Conservation (phyloP, 2,113 vertebrate species). For the Ancistrus triradiatus region DNA sequence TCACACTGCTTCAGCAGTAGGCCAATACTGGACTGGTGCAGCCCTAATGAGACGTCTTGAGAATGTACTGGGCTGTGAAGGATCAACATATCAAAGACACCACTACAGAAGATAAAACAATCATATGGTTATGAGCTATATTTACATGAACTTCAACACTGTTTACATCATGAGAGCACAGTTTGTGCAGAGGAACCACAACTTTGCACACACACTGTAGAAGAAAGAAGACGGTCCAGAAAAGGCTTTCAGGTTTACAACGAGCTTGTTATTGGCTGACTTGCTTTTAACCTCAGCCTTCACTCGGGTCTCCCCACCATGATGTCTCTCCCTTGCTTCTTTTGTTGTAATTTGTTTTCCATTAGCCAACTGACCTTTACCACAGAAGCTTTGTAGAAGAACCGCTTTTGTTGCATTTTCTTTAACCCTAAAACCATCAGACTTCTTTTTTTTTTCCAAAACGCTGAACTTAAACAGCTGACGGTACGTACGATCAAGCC, state of each 20-base stretch:
- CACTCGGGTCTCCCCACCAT: conserved; percentile 52
- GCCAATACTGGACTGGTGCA: too few species aligned
- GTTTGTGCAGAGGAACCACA: not conserved
- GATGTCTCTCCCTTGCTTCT: conserved; percentile 47
- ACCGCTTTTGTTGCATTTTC: too few species aligned
- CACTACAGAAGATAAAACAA: not conserved
- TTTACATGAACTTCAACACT: not conserved
- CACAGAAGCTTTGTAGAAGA: conserved; percentile 16
- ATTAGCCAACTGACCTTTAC: conserved; percentile 67
- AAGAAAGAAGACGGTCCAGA: too few species aligned
- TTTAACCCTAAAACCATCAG: too few species aligned
- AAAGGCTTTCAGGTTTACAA: conserved; percentile 50
- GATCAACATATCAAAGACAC: not conserved
- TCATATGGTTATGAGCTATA: not conserved
- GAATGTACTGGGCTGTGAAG: not conserved
- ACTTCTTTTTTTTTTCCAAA: too few species aligned
- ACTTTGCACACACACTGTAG: not conserved
- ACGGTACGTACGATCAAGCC: too few species aligned
- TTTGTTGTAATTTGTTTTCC: conserved; percentile 62
- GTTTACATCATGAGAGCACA: not conserved
- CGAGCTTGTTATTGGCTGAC: conserved; percentile 50
- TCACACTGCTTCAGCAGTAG: too few species aligned
- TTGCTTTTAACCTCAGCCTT: conserved; percentile 60
- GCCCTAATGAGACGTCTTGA: too few species aligned
- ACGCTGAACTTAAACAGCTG: too few species aligned